A percentile compares a stretch with the other conserved stretches of the same genome.
These are phyloP conservation scores for Halcyon smyrnensis DNA, from an alignment of 2,797 vertebrate species.

Conservation along the genomic window DNA sequence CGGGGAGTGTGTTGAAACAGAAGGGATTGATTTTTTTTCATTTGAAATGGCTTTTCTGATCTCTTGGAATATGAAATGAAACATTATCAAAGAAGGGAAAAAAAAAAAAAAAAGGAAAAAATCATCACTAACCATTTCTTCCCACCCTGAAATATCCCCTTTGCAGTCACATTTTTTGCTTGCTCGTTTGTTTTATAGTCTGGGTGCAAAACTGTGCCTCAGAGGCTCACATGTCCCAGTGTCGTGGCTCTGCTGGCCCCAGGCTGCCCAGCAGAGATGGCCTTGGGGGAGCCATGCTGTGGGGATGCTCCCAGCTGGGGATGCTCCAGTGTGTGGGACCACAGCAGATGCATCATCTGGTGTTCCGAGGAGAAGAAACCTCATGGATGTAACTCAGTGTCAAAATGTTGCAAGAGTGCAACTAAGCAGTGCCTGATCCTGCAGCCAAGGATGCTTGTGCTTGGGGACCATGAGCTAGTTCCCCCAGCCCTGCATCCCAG, in stretches of 20 bases:
- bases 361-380: background rate
- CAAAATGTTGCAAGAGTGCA: background rate
- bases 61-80: background rate
- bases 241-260: background rate
- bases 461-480: fast-evolving
- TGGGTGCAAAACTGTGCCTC: fast-evolving
- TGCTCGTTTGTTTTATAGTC: background rate
- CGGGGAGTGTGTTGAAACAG: background rate
- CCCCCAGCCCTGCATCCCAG: background rate
- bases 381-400: background rate
- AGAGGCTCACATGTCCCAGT: fast-evolving
- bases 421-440: background rate
- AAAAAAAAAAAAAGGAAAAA: fast-evolving
- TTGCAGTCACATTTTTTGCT: background rate
- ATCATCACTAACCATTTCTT: background rate
- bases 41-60: constrained; percentile 37
- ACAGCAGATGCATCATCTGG: fast-evolving
- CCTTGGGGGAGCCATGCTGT: fast-evolving
- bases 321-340: fast-evolving
- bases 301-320: fast-evolving
- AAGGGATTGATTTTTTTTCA: constrained; percentile 20
- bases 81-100: background rate
- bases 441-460: background rate
- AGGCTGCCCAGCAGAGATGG: background rate
- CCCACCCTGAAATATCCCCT: constrained; percentile 18